Evolutionary conservation across 2,797 vertebrate genomes (phyloP), one percentile per base, ranked within the genome.

Genomic region (Lacerta viridis): DNA sequence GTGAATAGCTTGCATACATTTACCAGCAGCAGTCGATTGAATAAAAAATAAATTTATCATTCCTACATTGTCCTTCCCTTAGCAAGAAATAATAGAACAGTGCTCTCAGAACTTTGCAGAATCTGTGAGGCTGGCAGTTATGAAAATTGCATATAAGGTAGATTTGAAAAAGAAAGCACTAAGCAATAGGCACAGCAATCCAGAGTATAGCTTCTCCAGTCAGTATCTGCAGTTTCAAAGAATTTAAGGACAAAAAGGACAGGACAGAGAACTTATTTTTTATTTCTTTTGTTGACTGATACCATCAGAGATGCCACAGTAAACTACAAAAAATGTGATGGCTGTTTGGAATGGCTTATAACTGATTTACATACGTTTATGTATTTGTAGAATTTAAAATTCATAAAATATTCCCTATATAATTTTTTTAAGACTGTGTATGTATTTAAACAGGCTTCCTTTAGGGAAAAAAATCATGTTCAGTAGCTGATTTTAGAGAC

Each of bases 251-350:
- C 25, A 39, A 83, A 83, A 83, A 71, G 18, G 13, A 89, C 55
- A 39, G 78, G 85, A 90, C 10, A 68, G 0, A 72, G 81, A 90
- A 75, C 5, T 13, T 0, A 27, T 83, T 92, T 91, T 46, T 87
- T 72, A 90, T 83, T 64, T 29, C 23, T 88, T 33, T 17, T 85
- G 17, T 79, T 90, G 84, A 17, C 25, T 6, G 4, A 84, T 88
- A 59, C 23, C 86, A 89, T 75, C 83, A 91, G 77, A 1, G 87
- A 79, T 91, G 66, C 59, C 8, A 17, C 61, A 27, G 10, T 82
- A n/a, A 74, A 90, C 90, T 33, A 20, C 11, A 80, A 92, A 83
- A 84, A 50, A 93, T 87, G 84, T 78, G 74, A 23, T 10, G 81
- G 86, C 80, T 87, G 25, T 84, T 90, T 88, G 5, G 13, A 46